These are phyloP conservation scores for Mirounga angustirostris DNA, from an alignment of 2,113 vertebrate genomes.

Conservation along the genomic window DNA sequence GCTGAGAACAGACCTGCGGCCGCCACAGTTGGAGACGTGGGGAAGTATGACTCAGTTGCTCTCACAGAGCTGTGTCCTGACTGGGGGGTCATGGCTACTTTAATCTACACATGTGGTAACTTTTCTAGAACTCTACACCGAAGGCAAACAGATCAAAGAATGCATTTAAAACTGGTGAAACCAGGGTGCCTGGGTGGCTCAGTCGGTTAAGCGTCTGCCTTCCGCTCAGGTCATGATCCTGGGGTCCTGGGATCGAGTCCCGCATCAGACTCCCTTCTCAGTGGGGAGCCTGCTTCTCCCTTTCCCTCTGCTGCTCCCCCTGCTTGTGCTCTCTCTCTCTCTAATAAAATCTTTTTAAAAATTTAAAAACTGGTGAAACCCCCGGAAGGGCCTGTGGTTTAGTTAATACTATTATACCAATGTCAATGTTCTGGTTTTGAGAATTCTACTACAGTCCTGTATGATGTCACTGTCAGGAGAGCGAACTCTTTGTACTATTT, in stretches of 20 bases:
- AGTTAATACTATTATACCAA: background rate
- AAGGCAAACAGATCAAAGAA: background rate
- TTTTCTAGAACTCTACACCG: background rate
- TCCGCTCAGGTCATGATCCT: no score
- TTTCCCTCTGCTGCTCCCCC: no score
- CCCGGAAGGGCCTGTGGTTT: background rate
- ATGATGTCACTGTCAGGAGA: background rate
- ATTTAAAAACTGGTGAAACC: background rate
- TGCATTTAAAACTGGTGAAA: no score
- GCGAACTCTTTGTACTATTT: background rate
- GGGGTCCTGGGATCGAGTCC: no score
- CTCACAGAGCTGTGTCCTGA: background rate
- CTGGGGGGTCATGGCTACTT: background rate
- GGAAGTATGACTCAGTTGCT: background rate
- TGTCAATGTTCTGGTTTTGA: background rate
- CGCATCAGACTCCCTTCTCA: no score
- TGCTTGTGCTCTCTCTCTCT: no score
- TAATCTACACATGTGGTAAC: background rate
- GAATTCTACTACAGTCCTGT: background rate
- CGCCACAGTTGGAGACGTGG: background rate
- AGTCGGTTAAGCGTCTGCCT: no score
- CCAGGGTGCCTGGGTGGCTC: no score
- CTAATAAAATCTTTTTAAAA: no score
- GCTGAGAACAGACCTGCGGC: background rate
- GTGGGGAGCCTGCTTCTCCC: no score